Base-by-base conservation (phyloP, 2,113 vertebrate species). In the Ceyx cyanopectus region DNA sequence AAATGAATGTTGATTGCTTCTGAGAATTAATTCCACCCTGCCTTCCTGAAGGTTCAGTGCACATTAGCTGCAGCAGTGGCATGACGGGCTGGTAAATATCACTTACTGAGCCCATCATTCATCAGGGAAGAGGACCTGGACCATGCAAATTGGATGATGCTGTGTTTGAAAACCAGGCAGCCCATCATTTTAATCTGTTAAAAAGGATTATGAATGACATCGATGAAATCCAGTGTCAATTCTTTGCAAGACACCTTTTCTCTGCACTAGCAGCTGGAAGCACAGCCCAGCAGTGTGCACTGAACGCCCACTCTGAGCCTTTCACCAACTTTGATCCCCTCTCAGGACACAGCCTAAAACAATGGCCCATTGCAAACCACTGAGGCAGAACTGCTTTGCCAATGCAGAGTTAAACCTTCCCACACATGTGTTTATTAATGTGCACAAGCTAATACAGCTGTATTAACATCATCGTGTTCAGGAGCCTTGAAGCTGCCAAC, bases 111-210 rank as follows among this genome's bases (percentile, higher is more conserved):
- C 87, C 91, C 91, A 91, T 94, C 87, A 85, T 77, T 95, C 95
- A 91, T 60, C 77, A 91, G 5, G 4, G 91, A 74, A 92, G 78
- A 91, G 87, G 91, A 95, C 84, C 46, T 81, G 87, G 92, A 92
- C 94, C 91, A 92, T 93, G 94, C 89, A 96, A 94, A 96, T 96
- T 91, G 79, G 91, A 91, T 92, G 92, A 93, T 90, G 79, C 70
- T 93, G 85, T 93, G 78, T 92, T 96, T 93, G 89, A 93, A 88
- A 94, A 91, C 30, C 76, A 96, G 93, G 77, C 92, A 95, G 87
- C 85, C 92, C 85, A 40, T 96, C 87, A 96, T 93, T 95, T 94
- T 94, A 85, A 89, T 91, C 81, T 91, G 72, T 92, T 94, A 81
- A 80, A 94, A 92, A 67, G 79, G 85, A 89, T 95, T 91, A 91